Conservation (phyloP, 1,140 invertebrate species). For the Tetranychus cinnabarinus region DNA sequence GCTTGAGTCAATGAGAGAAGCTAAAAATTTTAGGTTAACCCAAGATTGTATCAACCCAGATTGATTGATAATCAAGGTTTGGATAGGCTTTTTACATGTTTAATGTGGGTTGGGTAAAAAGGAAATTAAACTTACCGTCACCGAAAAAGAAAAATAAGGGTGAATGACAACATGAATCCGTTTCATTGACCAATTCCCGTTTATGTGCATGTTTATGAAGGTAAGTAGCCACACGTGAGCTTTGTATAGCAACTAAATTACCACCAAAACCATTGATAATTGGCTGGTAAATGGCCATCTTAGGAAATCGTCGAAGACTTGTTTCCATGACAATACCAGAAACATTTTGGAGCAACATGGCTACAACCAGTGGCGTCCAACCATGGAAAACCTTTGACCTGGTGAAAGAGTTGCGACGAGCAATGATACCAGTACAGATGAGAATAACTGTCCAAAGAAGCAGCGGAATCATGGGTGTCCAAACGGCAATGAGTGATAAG, state of each 20-base stretch:
- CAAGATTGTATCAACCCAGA: too few species aligned
- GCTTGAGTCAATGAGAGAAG: too few species aligned
- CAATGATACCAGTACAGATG: slow-evolving; percentile 28
- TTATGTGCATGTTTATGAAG: slow-evolving; percentile 33
- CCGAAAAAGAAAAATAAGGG: slow-evolving; percentile 14
- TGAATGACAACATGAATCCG: neutral
- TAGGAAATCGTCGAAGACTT: slow-evolving; percentile 18
- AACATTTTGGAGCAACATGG: slow-evolving; percentile 8
- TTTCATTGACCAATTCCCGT: neutral
- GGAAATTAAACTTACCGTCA: neutral
- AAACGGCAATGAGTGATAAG: neutral
- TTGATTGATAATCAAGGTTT: too few species aligned
- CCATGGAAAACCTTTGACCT: neutral
- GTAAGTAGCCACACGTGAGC: slow-evolving; percentile 67
- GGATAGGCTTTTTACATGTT: too few species aligned
- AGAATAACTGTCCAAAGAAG: neutral
- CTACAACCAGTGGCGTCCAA: slow-evolving; percentile 6
- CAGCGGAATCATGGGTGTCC: neutral
- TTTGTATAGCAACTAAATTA: slow-evolving; percentile 40
- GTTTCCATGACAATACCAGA: slow-evolving; percentile 17
- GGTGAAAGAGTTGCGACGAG: slow-evolving; percentile 40
- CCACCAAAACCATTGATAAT: slow-evolving; percentile 12
- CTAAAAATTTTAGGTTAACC: too few species aligned
- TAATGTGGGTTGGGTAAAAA: neutral
- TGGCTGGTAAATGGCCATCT: slow-evolving; percentile 25